Evolutionary conservation across 1,140 invertebrate genomes (phyloP).

Genomic region (Heterodera schachtii): DNA sequence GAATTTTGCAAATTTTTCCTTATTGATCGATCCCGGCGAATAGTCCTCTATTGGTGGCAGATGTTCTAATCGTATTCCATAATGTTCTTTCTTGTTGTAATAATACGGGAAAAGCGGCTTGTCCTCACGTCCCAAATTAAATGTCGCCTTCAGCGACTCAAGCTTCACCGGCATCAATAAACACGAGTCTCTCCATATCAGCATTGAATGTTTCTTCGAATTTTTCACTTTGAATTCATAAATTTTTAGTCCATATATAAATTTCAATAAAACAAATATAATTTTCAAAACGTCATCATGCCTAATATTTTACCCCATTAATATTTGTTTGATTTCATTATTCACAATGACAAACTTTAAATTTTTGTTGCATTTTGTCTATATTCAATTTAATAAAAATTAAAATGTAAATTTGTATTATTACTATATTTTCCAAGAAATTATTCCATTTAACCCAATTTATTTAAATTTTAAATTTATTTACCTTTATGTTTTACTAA

Average conservation of each 20-base stretch:
- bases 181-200: not conserved
- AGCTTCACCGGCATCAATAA: not conserved
- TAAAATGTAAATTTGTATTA: no score
- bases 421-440: no score
- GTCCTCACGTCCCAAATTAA: not conserved
- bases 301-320: no score
- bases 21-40: not conserved
- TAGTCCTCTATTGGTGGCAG: not conserved
- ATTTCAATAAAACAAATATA: no score
- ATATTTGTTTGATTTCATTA: no score
- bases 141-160: not conserved
- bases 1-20: not conserved
- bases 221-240: not conserved
- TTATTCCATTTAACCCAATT: no score
- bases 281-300: no score
- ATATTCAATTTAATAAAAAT: no score
- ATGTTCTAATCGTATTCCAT: not conserved
- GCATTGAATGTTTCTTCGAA: not conserved
- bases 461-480: no score
- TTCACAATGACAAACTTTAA: no score
- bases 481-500: no score
- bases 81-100: not conserved
- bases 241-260: conserved; percentile 1
- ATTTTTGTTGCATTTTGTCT: no score
- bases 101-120: not conserved